A percentile compares a stretch with the other conserved stretches of the same genome.
phyloP scores from a whole-genome alignment of 2,888 invertebrate genomes.

The Caenorhabditis sulstoni region DNA sequence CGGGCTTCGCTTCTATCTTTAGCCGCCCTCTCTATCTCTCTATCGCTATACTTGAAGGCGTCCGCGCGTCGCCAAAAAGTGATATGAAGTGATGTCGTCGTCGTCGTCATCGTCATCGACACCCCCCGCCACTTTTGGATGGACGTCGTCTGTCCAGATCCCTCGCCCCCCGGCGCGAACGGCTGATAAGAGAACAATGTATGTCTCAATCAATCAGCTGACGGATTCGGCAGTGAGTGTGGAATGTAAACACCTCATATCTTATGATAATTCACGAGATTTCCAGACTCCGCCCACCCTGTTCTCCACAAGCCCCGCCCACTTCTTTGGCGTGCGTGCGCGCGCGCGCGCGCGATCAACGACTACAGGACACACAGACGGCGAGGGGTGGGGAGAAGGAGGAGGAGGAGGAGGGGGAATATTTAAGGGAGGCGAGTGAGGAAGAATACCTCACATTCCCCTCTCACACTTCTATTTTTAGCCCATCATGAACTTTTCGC shows the following conservation, averaged over 20 bases:
- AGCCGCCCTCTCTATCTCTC: no score
- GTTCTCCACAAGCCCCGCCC: conserved; percentile 35
- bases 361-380: conserved; percentile 26
- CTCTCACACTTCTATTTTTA: conserved; percentile 45
- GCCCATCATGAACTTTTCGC: conserved; percentile 41
- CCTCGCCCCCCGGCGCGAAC: no score
- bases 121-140: no score
- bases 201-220: no score
- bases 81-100: no score
- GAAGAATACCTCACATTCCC: conserved; percentile 38
- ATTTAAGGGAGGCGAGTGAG: conserved; percentile 44
- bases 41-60: no score
- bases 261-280: conserved; percentile 60
- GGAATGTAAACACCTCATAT: conserved; percentile 55
- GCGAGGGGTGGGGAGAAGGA: background rate
- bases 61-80: no score
- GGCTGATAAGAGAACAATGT: no score
- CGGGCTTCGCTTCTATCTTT: no score
- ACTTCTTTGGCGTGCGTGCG: conserved; percentile 41
- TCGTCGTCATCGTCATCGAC: no score
- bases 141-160: no score
- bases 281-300: conserved; percentile 3
- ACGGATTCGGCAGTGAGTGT: conserved; percentile 10
- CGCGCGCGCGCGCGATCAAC: conserved; percentile 37
- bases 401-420: conserved; percentile 25